phyloP scores from a whole-genome alignment of 2,797 vertebrate genomes.

The Pampus argenteus region DNA sequence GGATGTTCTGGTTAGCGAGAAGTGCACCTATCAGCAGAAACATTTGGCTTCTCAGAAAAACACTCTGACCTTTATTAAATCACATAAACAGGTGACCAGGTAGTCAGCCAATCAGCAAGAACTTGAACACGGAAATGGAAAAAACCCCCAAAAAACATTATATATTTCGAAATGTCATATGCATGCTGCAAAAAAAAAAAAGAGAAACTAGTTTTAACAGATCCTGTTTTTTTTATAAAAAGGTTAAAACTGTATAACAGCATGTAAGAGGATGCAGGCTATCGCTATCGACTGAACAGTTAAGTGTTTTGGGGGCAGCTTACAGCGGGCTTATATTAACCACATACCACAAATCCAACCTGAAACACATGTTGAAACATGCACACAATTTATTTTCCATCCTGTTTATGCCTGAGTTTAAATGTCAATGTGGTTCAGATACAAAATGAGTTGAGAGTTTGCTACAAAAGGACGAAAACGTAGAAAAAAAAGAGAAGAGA shows the following conservation, averaged over 20 bases:
- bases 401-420: slow-evolving; percentile 30
- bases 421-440: slow-evolving; percentile 32
- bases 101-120: not conserved
- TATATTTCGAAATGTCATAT: not conserved
- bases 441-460: not conserved
- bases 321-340: slow-evolving; percentile 24
- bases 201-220: no score
- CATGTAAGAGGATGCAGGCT: not conserved
- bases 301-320: not conserved
- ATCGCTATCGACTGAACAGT: no score
- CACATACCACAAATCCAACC: slow-evolving; percentile 1
- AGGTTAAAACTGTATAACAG: not conserved
- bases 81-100: not conserved
- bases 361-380: not conserved
- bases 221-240: not conserved
- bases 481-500: not conserved
- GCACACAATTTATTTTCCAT: slow-evolving; percentile 31
- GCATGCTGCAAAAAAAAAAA: not conserved
- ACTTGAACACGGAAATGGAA: not conserved
- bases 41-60: slow-evolving; percentile 36
- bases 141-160: not conserved
- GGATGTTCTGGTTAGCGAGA: not conserved
- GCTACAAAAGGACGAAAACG: not conserved
- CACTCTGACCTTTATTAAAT: slow-evolving; percentile 48
- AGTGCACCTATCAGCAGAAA: slow-evolving; percentile 28